Evolutionary conservation across 2,888 invertebrate genomes (phyloP).

Genomic region (Chrysolina haemoptera): DNA sequence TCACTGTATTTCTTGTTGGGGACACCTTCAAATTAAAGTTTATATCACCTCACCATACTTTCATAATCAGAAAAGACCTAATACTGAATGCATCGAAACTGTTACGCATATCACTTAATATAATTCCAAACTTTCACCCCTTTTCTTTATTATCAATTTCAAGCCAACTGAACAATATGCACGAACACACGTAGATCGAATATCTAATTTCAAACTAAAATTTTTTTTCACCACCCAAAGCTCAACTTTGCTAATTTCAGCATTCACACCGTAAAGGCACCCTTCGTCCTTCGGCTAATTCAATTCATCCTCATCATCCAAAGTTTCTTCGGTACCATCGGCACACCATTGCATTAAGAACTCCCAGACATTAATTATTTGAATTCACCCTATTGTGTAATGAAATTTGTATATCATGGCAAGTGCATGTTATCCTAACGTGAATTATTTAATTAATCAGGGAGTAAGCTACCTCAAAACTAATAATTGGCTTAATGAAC

Average conservation of each 20-base stretch:
- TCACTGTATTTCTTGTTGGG: no score
- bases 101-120: no score
- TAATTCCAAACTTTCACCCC: no score
- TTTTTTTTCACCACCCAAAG: neutral
- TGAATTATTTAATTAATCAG: conserved; percentile 57
- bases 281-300: conserved; percentile 24
- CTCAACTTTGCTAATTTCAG: conserved; percentile 1
- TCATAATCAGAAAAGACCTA: no score
- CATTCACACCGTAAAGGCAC: neutral
- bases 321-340: conserved; percentile 34
- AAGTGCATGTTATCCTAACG: conserved; percentile 54
- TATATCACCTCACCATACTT: no score
- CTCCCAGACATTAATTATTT: conserved; percentile 42
- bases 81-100: no score
- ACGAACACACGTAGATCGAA: neutral
- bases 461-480: conserved; percentile 58
- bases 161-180: neutral
- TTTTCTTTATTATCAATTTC: no score
- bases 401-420: conserved; percentile 50
- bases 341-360: conserved; percentile 40
- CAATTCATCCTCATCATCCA: conserved; percentile 24
- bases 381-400: conserved; percentile 44
- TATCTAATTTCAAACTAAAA: neutral
- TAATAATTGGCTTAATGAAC: conserved; percentile 60
- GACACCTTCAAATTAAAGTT: no score